Base-by-base conservation (phyloP, 1,140 invertebrate genomes). In the Lordiphosa stackelbergi region DNA sequence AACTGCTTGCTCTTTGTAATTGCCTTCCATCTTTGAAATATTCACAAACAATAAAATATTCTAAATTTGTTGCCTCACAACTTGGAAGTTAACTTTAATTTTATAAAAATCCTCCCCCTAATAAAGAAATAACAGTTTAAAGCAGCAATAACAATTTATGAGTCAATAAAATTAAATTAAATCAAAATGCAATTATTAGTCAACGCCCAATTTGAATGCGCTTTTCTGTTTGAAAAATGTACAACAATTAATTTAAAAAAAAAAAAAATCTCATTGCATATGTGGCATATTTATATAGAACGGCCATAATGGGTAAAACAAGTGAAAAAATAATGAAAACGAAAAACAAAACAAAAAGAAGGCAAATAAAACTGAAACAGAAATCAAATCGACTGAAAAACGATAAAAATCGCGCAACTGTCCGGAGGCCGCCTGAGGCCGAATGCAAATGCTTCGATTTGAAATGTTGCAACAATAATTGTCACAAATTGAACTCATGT, bases 401-500 rank as follows among this genome's bases (percentile, higher is more conserved):
- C 66, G 66, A 69, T 69, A 69, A 69, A 69, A 69, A 69, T 69
- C 66, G 53, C 57, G 54, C 65, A 69, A 69, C 49, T 69, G 66
- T 61, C 65, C 64, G 37, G 46, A 49, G 65, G 41, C 66, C 47
- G 66, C 66, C 52, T 56, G 58, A 70, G 66, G 58, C 66, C 59
- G 68, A 69, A 70, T 70, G 68, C 68, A 70, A 70, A 70, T 70
- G 59, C 68, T 70, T 47, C 53, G 47, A 45, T 70, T 70, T 70
- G 66, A 70, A 70, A 70, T 70, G 68, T 70, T 70, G 68, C 68
- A 70, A 70, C 68, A 70, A 70, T 70, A 70, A 70, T 70, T 69
- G 68, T 70, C 68, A 70, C 66, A 70, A 70, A 70, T 70, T 70
- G 68, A 70, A 70, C 68, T 70, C 68, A 70, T 70, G 68, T 70